Evolutionary conservation across 2,888 invertebrate genomes (phyloP).

Genomic region (Acleris literana): DNA sequence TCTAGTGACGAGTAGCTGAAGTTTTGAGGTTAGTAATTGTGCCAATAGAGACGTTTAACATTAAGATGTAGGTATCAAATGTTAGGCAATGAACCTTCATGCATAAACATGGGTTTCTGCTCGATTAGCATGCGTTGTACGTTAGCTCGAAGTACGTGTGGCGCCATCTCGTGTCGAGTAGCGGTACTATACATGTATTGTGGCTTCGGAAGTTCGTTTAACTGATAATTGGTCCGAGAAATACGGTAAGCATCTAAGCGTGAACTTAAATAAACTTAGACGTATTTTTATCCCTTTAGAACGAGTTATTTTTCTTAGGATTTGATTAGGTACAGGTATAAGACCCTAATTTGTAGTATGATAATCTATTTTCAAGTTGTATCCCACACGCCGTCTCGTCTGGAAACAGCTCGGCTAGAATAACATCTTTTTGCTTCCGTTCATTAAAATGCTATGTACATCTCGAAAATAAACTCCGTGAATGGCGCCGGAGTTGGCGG

Average conservation of each 20-base stretch:
- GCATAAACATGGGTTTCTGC: not conserved
- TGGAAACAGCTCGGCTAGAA: conserved; percentile 17
- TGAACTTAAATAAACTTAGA: too few species aligned
- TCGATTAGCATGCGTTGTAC: conserved; percentile 9
- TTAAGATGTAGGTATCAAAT: too few species aligned
- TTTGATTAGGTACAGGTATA: too few species aligned
- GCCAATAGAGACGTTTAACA: not conserved
- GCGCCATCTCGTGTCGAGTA: conserved; percentile 49
- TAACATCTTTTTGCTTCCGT: conserved; percentile 46
- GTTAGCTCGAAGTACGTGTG: conserved; percentile 13
- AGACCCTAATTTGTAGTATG: not conserved
- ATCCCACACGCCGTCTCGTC: conserved; percentile 9
- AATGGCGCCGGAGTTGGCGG: conserved; percentile 58
- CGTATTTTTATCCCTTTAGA: too few species aligned
- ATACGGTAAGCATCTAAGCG: too few species aligned
- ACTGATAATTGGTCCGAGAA: too few species aligned
- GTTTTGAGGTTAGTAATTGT: not conserved
- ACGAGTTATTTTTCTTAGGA: too few species aligned
- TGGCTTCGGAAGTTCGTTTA: not conserved
- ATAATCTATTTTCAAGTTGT: not conserved
- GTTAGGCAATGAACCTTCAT: too few species aligned
- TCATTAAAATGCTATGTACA: conserved; percentile 74
- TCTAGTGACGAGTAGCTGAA: not conserved
- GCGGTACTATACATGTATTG: conserved; percentile 21
- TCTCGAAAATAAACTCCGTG: conserved; percentile 64